Evolutionary conservation across 2,797 vertebrate species (phyloP).

Genomic region (Micrastur ruficollis): DNA sequence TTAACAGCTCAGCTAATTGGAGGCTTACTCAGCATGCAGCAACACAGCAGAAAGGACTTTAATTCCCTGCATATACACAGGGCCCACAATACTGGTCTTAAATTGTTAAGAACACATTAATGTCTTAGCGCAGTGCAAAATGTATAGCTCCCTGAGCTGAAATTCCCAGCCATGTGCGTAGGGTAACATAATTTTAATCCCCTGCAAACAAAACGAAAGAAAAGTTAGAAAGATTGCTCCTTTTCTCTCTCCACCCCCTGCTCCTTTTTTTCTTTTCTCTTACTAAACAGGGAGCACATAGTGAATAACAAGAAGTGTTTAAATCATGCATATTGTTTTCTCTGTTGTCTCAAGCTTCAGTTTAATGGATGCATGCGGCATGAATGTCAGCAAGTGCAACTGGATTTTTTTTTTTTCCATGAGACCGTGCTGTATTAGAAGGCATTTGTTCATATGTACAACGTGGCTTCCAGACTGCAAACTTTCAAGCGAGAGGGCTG

Average conservation of each 20-base stretch:
- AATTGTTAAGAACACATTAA: neutral
- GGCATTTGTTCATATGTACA: neutral
- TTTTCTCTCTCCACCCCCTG: rapidly evolving
- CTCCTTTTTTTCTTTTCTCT: neutral
- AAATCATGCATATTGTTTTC: neutral
- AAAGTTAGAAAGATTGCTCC: neutral
- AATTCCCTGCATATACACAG: neutral
- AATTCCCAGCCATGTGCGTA: neutral
- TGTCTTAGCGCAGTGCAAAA: neutral
- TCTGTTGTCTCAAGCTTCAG: neutral
- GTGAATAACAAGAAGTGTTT: neutral
- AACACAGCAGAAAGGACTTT: neutral
- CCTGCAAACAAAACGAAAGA: neutral
- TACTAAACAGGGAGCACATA: neutral
- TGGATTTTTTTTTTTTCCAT: neutral
- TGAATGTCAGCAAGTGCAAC: neutral
- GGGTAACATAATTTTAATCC: neutral
- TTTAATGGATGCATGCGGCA: neutral
- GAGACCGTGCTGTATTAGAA: neutral
- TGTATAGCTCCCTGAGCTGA: neutral
- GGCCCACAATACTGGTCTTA: neutral
- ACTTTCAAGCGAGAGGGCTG: neutral
- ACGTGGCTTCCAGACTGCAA: neutral
- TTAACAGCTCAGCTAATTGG: neutral
- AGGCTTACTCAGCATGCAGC: neutral